Percentiles rank a stretch among this genome's conserved stretches.
Evolutionary conservation across 2,113 vertebrate genomes (phyloP).

Genomic region (Rhodinocichla rosea): DNA sequence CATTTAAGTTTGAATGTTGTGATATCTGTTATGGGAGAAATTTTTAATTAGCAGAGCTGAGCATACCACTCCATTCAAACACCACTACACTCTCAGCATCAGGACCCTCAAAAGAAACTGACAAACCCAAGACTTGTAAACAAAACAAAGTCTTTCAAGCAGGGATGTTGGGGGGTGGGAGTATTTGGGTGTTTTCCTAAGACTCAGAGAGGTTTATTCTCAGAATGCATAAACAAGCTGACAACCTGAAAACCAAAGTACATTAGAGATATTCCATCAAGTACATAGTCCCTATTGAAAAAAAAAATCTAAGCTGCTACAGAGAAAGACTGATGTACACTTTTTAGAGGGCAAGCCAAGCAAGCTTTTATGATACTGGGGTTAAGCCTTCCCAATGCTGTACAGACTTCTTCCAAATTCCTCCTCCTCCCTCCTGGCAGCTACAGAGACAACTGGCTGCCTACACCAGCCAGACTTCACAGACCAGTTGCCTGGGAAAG

Average conservation of each 20-base stretch:
- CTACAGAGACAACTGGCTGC: neutral
- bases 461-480: neutral
- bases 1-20: neutral
- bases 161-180: fast-evolving
- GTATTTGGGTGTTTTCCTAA: neutral
- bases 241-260: neutral
- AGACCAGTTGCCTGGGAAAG: neutral
- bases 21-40: neutral
- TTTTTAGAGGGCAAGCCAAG: neutral
- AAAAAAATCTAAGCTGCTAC: neutral
- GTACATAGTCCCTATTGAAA: neutral
- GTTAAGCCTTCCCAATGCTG: neutral
- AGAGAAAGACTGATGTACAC: neutral
- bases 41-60: neutral
- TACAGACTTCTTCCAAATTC: neutral
- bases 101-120: neutral
- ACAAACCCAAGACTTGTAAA: neutral
- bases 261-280: neutral
- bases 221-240: neutral
- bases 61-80: neutral
- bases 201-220: neutral
- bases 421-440: neutral
- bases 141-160: neutral
- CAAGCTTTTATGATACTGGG: neutral
- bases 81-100: too few relatives aligned